Percentiles rank a stretch among this genome's conserved stretches.
Evolutionary conservation across 2,113 vertebrate species (phyloP).

Genomic region (Dicaeum eximium): DNA sequence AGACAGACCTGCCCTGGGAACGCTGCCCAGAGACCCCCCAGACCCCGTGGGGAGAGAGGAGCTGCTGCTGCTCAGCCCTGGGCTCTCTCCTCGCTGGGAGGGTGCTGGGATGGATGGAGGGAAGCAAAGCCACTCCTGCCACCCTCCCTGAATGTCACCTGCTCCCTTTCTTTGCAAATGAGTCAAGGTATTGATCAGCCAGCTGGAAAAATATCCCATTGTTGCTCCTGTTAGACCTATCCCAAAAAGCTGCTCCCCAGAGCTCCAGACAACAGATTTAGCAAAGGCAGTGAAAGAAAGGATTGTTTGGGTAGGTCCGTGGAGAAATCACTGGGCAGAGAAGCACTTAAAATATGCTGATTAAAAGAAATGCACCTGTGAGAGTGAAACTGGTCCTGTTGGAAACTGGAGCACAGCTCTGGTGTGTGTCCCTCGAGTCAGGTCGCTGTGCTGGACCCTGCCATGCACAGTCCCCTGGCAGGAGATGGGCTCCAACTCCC

Average conservation of each 20-base stretch:
- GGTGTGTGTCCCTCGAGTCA: too few relatives aligned
- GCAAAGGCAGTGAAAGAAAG: background rate
- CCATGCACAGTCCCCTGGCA: fast-evolving
- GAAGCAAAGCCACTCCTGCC: background rate
- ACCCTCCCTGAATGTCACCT: background rate
- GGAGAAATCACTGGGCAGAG: background rate
- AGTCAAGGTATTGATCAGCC: background rate
- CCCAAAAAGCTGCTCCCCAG: background rate
- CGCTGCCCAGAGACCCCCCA: background rate
- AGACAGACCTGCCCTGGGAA: background rate
- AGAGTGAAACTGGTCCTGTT: background rate
- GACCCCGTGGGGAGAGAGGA: background rate
- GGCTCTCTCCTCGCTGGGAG: background rate
- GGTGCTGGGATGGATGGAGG: background rate
- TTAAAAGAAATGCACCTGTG: background rate
- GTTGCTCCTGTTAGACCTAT: background rate
- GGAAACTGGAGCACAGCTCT: background rate
- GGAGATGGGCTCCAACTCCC: background rate
- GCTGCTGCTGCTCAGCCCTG: background rate
- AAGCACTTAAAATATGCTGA: background rate
- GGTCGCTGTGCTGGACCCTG: background rate
- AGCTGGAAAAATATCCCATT: background rate
- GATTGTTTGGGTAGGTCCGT: background rate
- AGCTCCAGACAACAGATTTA: background rate
- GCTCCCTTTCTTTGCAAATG: background rate